Base-by-base conservation (phyloP, 2,797 vertebrate species). In the Spheniscus humboldti region DNA sequence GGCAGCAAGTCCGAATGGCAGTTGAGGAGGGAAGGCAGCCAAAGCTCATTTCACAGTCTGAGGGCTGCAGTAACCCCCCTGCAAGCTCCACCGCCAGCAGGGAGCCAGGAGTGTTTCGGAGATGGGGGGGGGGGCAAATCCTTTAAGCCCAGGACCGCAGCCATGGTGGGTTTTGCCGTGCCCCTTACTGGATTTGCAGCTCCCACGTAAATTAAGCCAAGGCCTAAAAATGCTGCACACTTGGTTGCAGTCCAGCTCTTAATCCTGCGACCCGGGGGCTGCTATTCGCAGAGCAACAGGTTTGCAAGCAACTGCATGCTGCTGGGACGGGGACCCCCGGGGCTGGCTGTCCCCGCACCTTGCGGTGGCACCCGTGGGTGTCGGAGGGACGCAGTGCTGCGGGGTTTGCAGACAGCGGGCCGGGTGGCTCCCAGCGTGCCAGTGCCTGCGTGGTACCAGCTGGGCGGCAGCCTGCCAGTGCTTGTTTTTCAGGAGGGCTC, bases 241-340 rank as follows among this genome's bases (percentile, higher is more conserved):
- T 96, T 97, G 97, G 82, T 95, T 55, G 45, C 35, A 10, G 50
- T 93, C 96, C 96, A 97, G 84, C 56, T 91, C 92, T 71, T 97
- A 97, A 97, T 87, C 80, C 93, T 8, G 1, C 0, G 1, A 69
- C 86, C 66, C 1, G 25, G 92, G 89, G 93, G 76, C 85, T 92
- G 91, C 89, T 95, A 90, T 84, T 95, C 11, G 0, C 37, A 83
- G 91, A 90, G 74, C 57, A 69, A 92, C 92, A 94, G 90, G 91
- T 95, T 94, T 92, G 88, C 59, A 28, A 96, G 89, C 95, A 96
- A 91, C 90, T 88, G 91, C 1, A 0, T 7, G 56, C 22, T 76
- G 71, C 50, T 1, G 6, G 68, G 27, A 9, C 0, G 1, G 59
- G 33, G 63, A 66, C 39, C 22, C 17, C 45, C 2, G 4, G 71